Evolutionary conservation across 2,888 invertebrate genomes (phyloP).

Genomic region (Rutpela maculata): DNA sequence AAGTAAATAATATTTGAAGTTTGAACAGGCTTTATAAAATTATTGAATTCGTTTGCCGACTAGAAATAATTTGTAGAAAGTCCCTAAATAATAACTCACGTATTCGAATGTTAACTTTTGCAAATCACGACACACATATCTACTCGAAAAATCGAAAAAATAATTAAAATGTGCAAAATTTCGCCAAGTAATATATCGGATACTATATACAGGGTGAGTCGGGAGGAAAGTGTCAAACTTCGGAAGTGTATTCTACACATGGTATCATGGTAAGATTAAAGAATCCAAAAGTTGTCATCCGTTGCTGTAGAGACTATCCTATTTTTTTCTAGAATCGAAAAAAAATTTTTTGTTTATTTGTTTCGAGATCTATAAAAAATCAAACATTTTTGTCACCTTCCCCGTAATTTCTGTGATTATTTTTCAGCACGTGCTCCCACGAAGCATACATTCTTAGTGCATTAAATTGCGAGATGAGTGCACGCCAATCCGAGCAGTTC

Average conservation of each 20-base stretch:
- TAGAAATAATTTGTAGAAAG: not conserved
- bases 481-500: not conserved
- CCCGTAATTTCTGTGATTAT: not conserved
- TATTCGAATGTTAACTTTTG: not conserved
- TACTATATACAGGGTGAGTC: too few relatives aligned
- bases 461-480: not conserved
- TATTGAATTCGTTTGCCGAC: not conserved
- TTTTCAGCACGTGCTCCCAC: not conserved
- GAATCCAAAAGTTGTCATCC: too few relatives aligned
- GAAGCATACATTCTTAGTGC: not conserved
- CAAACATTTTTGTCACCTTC: not conserved
- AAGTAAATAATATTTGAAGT: not conserved
- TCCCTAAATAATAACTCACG: not conserved
- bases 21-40: not conserved
- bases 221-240: too few relatives aligned
- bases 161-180: not conserved
- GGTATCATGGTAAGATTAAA: too few relatives aligned
- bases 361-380: too few relatives aligned
- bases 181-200: too few relatives aligned
- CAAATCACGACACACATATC: not conserved
- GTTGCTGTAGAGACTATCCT: too few relatives aligned
- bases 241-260: too few relatives aligned
- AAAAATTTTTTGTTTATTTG: too few relatives aligned
- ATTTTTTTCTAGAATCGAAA: too few relatives aligned
- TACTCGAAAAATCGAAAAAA: not conserved